Base-by-base conservation (phyloP, 2,888 invertebrate genomes). In the Scaptomyza cyrtandrae region DNA sequence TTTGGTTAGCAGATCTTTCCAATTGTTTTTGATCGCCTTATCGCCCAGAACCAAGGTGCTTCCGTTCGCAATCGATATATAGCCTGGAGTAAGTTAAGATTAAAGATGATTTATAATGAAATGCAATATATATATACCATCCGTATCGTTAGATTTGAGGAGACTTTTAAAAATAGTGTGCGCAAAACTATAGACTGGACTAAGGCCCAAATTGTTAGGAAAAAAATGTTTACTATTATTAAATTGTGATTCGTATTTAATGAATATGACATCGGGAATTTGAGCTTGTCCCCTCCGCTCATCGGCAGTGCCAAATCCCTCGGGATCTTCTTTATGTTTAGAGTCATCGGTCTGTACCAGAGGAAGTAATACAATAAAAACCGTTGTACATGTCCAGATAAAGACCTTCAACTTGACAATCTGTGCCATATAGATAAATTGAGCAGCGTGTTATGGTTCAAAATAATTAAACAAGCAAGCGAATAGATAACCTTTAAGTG, bases 1-100 rank as follows among this genome's bases (percentile, higher is more conserved):
- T 45, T 94, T 93, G 35, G 89, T 86, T 24, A 93, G 71, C 55
- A 94, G 81, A 55, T 91, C 90, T 54, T 89, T 89, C 93, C 93
- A 93, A 84, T 93, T 91, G 64, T 91, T 90, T 19, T 88, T 75
- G 59, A 84, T 71, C 55, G 87, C 76, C 77, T 90, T 89, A 50
- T 83, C 75, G 35, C 90, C 89, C 70, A 75, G 31, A 46, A 75
- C 68, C 56, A 91, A 19, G 0, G 6, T 0, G 7, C 2, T 45
- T 0, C n/a, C 19, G 7, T 55, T 54, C 4, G 6, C 11, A 2
- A 27, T 10, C 16, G 13, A n/a, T n/a, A 60, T 6, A 50, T 63
- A 63, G 3, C 45, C 64, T 63, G 16, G 3, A 45, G 9, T 11
- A 0, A 6, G 13, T 11, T 50, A 3, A 3, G 9, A 14, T 48